Percentiles rank a stretch among this genome's conserved stretches.
phyloP scores from a whole-genome alignment of 2,113 vertebrate species.

The Atlantisia rogersi region DNA sequence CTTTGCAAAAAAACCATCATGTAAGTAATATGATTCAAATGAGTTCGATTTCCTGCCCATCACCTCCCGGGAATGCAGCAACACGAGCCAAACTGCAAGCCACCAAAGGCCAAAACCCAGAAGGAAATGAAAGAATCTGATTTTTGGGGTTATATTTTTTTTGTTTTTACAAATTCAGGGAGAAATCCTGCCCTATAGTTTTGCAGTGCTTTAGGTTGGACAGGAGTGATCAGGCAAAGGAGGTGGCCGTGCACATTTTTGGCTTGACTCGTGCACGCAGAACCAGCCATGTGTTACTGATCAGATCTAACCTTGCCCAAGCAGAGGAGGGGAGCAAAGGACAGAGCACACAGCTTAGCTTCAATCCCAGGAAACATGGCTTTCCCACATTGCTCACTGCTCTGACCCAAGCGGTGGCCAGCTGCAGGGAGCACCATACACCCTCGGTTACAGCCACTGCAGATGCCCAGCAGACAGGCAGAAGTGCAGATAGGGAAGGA shows the following conservation, averaged over 20 bases:
- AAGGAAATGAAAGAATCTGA: neutral
- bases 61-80: neutral
- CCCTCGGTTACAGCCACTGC: rapidly evolving
- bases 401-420: neutral
- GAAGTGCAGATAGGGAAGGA: rapidly evolving
- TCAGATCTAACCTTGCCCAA: neutral
- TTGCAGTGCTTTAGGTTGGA: rapidly evolving
- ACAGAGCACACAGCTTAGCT: neutral
- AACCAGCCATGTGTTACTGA: neutral
- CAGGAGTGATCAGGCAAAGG: neutral
- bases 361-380: neutral
- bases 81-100: neutral
- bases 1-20: neutral
- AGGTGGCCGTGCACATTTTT: neutral
- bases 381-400: rapidly evolving
- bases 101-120: neutral
- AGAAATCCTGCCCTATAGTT: neutral
- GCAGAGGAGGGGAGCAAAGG: neutral
- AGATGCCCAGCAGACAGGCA: neutral
- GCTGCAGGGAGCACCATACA: rapidly evolving
- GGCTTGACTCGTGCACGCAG: neutral
- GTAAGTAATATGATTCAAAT: neutral
- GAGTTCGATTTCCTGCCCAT: neutral
- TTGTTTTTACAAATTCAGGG: neutral
- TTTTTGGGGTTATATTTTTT: neutral